These are phyloP conservation scores for Bradynema listronoti DNA, from an alignment of 1,140 invertebrate genomes.

Conservation along the genomic window DNA sequence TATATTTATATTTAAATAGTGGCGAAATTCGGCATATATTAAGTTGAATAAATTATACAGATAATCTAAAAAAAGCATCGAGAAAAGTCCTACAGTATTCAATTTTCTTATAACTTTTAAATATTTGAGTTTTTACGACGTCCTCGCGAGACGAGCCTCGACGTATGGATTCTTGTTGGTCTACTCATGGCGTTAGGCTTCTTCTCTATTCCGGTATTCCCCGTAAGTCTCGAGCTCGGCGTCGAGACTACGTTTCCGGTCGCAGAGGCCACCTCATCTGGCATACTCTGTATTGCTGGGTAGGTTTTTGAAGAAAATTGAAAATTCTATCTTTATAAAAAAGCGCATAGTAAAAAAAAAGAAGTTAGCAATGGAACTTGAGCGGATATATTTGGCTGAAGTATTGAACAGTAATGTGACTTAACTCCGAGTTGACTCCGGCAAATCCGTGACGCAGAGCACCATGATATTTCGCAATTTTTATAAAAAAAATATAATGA, in stretches of 20 bases:
- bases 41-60: too few species aligned
- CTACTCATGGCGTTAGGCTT: conserved; percentile 34
- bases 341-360: not conserved
- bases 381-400: too few species aligned
- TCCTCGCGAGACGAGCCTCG: conserved; percentile 2
- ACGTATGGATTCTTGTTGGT: conserved; percentile 22
- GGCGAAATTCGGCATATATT: not conserved
- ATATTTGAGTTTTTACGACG: conserved; percentile 38
- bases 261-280: conserved; percentile 44
- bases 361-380: too few species aligned
- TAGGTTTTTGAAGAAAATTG: conserved; percentile 12
- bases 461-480: too few species aligned
- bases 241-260: conserved; percentile 46
- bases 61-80: too few species aligned
- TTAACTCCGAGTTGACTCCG: too few species aligned
- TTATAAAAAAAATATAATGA: too few species aligned
- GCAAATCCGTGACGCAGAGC: too few species aligned
- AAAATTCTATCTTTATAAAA: conserved; percentile 10
- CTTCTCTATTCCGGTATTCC: conserved; percentile 45
- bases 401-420: too few species aligned
- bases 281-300: conserved; percentile 43
- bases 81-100: too few species aligned
- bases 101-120: too few species aligned
- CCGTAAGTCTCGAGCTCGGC: conserved; percentile 41
- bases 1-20: not conserved